Evolutionary conservation across 2,113 vertebrate genomes (phyloP), one percentile per base, ranked within the genome.

Genomic region (Castor canadensis): DNA sequence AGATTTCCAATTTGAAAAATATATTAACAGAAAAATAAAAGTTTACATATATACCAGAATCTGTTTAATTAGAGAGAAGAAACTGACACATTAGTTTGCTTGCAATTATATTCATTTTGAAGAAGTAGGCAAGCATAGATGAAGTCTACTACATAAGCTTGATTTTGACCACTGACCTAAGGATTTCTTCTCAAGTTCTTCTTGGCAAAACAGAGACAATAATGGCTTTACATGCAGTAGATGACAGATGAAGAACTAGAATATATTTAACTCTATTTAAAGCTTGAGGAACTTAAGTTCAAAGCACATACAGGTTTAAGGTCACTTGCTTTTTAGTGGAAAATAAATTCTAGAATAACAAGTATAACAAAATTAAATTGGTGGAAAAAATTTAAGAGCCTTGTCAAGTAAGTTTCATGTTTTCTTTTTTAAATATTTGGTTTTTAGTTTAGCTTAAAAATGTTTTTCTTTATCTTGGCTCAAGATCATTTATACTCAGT

Each of bases 21-120:
- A 43, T 85, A 85, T 92, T 95, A 87, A 95, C 40, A 95, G 90
- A 45, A 90, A 96, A 97, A 67, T 89, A 76, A 93, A 95, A 94
- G 5, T 84, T 87, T 62, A 86, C 79, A 49, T 66, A 49, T 35
- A 66, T 8, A 15, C 17, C 54, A 83, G 81, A 88, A 81, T 26
- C 64, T 86, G 10, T 87, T 91, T 97, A 91, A 93, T 95, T 91
- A 80, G 54, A 62, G 54, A 83, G 73, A 91, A 94, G 73, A 91
- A 88, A 79, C 35, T 93, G 92, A 85, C 20, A 84, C 92, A 95
- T 82, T 93, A 69, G 32, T 72, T 90, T 96, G 30, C 73, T 56
- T 79, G 6, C 52, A 9, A 94, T 89, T 93, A 54, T 82, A 52
- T 56, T 95, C 40, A 38, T 89, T 95, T 92, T 90, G 90, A 96